Evolutionary conservation across 2,113 vertebrate species (phyloP).

Genomic region (Gambusia affinis): DNA sequence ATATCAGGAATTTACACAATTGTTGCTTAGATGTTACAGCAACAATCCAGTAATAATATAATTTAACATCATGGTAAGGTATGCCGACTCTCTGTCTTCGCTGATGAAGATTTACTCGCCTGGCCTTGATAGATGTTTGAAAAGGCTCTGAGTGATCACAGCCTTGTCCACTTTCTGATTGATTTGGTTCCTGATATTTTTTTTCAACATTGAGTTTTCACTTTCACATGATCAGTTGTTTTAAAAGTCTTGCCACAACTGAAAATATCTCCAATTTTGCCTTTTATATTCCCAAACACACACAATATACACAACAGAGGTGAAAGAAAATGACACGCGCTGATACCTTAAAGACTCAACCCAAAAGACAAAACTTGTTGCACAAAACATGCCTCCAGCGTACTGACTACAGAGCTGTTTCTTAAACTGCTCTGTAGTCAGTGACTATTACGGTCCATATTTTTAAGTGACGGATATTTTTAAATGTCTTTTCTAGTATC

Average conservation of each 20-base stretch:
- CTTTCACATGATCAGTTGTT: not conserved
- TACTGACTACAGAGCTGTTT: not conserved
- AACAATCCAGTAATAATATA: not conserved
- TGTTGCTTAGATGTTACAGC: no score
- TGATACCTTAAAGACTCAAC: no score
- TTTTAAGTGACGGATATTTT: not conserved
- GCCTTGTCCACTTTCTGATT: not conserved
- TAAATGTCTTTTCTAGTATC: constrained; percentile 23
- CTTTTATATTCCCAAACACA: no score
- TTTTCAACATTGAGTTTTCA: not conserved
- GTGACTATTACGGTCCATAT: no score
- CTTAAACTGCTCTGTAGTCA: no score
- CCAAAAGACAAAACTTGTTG: not conserved
- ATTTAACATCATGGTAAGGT: not conserved
- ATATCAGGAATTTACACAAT: no score
- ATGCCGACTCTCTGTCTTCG: not conserved
- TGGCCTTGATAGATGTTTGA: not conserved
- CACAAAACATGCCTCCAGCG: not conserved
- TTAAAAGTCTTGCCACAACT: no score
- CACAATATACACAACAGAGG: not conserved
- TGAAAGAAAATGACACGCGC: not conserved
- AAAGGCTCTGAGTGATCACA: not conserved
- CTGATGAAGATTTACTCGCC: not conserved
- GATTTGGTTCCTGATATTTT: not conserved
- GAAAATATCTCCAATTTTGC: no score